phyloP scores from a whole-genome alignment of 2,888 invertebrate genomes.

The Drosophila putrida region DNA sequence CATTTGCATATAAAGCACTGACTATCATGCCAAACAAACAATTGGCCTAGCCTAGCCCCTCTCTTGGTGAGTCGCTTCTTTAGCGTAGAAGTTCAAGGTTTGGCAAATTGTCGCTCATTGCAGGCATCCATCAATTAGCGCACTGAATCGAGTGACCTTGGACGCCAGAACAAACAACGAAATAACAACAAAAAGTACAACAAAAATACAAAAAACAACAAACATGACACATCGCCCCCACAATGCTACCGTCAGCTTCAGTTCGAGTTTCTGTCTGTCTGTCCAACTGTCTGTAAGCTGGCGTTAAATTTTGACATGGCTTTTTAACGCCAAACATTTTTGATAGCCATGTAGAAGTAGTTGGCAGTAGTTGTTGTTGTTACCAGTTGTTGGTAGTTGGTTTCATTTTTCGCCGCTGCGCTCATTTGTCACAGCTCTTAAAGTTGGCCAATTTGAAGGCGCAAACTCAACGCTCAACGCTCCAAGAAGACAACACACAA shows the following conservation, averaged over 20 bases:
- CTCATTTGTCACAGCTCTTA: slow-evolving; percentile 72
- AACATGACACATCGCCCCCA: slow-evolving; percentile 50
- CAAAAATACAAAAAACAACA: slow-evolving; percentile 21
- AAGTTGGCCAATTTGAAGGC: slow-evolving; percentile 60
- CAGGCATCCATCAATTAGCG: slow-evolving; percentile 70
- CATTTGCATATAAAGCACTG: slow-evolving; percentile 68
- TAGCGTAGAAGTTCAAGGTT: slow-evolving; percentile 71
- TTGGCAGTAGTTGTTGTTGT: slow-evolving; percentile 10
- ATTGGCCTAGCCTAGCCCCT: slow-evolving; percentile 32
- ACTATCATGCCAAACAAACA: slow-evolving; percentile 17
- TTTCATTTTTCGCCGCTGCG: slow-evolving; percentile 48
- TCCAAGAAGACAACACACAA: slow-evolving; percentile 13
- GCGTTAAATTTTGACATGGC: slow-evolving; percentile 79
- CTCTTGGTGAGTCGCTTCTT: slow-evolving; percentile 19
- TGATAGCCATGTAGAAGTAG: slow-evolving; percentile 35
- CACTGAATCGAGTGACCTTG: slow-evolving; percentile 54
- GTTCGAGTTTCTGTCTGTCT: neutral
- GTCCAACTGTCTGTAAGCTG: slow-evolving; percentile 35
- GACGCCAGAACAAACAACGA: slow-evolving; percentile 44
- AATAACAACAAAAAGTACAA: neutral
- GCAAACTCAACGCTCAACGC: slow-evolving; percentile 32
- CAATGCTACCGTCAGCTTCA: slow-evolving; percentile 29
- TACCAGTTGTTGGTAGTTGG: slow-evolving; percentile 22
- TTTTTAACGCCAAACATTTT: slow-evolving; percentile 69
- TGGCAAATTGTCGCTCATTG: slow-evolving; percentile 75